These are phyloP conservation scores for Oncorhynchus nerka DNA, from an alignment of 2,113 vertebrate species.

Conservation along the genomic window DNA sequence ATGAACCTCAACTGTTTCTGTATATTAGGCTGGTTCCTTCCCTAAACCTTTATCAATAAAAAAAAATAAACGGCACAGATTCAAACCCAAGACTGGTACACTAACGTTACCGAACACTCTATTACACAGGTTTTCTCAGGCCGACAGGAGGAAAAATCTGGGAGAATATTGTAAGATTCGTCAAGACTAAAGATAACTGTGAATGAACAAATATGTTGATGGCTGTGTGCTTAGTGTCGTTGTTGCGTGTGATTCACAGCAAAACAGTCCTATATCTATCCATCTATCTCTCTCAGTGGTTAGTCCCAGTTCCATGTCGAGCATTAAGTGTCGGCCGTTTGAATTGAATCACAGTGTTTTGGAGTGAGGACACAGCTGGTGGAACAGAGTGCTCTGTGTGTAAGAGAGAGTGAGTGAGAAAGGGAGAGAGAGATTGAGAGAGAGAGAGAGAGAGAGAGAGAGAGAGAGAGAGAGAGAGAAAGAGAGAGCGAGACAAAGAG, in stretches of 20 bases:
- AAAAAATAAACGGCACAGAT: no score
- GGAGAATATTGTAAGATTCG: no score
- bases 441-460: not conserved
- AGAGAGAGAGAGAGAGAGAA: not conserved
- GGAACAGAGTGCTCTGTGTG: slow-evolving; percentile 15
- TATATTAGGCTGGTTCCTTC: no score
- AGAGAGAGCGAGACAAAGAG: not conserved
- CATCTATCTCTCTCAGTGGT: no score
- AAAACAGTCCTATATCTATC: slow-evolving; percentile 38
- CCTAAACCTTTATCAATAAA: no score
- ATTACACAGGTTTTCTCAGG: no score
- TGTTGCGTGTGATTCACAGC: slow-evolving; percentile 40
- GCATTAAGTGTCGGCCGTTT: slow-evolving; percentile 5
- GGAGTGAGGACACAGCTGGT: slow-evolving; percentile 30
- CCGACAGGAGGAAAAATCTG: no score
- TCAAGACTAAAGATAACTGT: no score
- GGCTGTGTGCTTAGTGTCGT: no score
- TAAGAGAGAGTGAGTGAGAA: not conserved
- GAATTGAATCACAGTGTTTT: slow-evolving; percentile 27
- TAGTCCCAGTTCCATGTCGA: not conserved
- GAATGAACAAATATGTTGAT: slow-evolving; percentile 19
- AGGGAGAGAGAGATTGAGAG: not conserved
- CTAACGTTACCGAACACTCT: no score
- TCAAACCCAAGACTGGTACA: no score
- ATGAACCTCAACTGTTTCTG: no score